These are phyloP conservation scores for Agriopis leucophaearia DNA, from an alignment of 2,888 invertebrate genomes.

Conservation along the genomic window DNA sequence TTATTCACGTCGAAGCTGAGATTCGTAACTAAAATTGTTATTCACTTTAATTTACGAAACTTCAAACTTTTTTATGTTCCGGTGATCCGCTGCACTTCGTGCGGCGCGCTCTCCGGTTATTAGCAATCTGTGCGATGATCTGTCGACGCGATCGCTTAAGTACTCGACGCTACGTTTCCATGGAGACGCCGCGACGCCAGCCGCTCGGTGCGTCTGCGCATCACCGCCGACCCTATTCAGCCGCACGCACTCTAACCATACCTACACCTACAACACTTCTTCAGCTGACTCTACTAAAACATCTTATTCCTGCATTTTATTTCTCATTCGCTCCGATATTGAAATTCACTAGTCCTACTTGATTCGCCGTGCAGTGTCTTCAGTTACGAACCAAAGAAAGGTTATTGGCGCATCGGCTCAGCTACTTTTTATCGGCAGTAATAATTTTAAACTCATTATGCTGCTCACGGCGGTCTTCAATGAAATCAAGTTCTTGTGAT, in stretches of 20 bases:
- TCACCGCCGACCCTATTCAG: constrained; percentile 41
- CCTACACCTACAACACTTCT: constrained; percentile 26
- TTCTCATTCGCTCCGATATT: constrained; percentile 41
- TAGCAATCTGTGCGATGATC: constrained; percentile 72
- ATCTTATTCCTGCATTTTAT: constrained; percentile 39
- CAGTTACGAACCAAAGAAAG: constrained; percentile 76
- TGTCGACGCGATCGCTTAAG: constrained; percentile 67
- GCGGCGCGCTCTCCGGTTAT: constrained; percentile 83
- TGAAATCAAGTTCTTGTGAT: constrained; percentile 85
- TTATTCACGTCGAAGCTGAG: constrained; percentile 76
- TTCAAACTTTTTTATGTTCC: constrained; percentile 72
- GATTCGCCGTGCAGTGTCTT: constrained; percentile 61
- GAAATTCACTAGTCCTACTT: constrained; percentile 42
- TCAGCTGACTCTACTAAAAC: constrained; percentile 40
- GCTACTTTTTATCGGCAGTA: constrained; percentile 82
- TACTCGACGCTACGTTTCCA: constrained; percentile 72
- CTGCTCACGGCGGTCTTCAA: constrained; percentile 80
- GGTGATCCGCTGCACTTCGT: constrained; percentile 83
- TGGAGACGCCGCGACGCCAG: constrained; percentile 81
- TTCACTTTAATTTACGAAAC: constrained; percentile 84
- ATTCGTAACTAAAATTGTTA: constrained; percentile 81
- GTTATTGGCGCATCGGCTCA: constrained; percentile 69
- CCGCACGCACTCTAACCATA: constrained; percentile 40
- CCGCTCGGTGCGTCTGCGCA: constrained; percentile 62
- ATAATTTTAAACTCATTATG: constrained; percentile 86